A percentile compares a stretch with the other conserved stretches of the same genome.
These are phyloP conservation scores for Aphis craccivora DNA, from an alignment of 1,140 invertebrate species.

Conservation along the genomic window DNA sequence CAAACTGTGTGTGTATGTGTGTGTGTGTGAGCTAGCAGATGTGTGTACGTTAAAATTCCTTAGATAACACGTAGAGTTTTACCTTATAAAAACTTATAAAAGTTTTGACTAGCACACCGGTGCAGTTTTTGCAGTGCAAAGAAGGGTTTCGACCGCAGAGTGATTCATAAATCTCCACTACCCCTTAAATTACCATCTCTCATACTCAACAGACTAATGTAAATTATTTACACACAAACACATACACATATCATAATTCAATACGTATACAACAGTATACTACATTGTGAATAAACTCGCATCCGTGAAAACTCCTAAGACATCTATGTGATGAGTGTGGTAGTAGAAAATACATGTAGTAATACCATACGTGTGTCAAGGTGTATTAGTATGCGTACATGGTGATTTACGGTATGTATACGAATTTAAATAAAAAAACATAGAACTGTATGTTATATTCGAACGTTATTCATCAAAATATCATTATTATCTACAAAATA, in stretches of 20 bases:
- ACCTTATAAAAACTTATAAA: not conserved
- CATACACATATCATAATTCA: not conserved
- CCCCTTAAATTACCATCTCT: not conserved
- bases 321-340: not conserved
- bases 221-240: not conserved
- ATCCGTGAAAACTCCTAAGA: not conserved
- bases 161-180: slow-evolving; percentile 38
- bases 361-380: not conserved
- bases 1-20: not conserved
- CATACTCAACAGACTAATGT: slow-evolving; percentile 12
- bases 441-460: not conserved
- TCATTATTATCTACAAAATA: not conserved
- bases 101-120: not conserved
- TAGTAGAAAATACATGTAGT: not conserved
- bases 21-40: too few species aligned
- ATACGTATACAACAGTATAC: too few species aligned
- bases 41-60: not conserved
- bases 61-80: not conserved
- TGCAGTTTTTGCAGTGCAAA: not conserved
- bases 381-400: not conserved
- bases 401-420: slow-evolving; percentile 21
- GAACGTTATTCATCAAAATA: slow-evolving; percentile 13
- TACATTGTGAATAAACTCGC: not conserved
- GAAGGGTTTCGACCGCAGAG: not conserved
- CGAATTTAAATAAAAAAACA: not conserved